Conservation (phyloP, 2,888 invertebrate species). For the Drosophila ustulata region DNA sequence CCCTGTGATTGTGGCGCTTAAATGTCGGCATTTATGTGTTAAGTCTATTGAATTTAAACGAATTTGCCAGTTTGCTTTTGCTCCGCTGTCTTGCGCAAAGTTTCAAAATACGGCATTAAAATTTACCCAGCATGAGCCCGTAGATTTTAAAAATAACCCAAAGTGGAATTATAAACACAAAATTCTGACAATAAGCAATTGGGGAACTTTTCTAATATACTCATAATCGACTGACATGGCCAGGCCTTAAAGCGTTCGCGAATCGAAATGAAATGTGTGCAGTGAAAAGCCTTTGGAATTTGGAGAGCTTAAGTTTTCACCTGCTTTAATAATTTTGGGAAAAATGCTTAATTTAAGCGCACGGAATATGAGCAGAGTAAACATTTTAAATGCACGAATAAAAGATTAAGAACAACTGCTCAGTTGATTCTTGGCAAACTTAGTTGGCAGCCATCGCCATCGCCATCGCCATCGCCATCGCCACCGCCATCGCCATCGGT, state of each 20-base stretch:
- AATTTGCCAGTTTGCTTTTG: conserved; percentile 39
- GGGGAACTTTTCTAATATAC: neutral
- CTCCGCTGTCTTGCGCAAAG: conserved; percentile 3
- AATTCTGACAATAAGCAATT: conserved; percentile 1
- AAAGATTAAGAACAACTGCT: neutral
- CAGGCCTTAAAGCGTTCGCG: conserved; percentile 1
- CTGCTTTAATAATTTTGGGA: neutral
- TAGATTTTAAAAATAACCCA: conserved; percentile 10
- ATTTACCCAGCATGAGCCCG: conserved; percentile 8
- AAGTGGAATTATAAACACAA: conserved; percentile 8
- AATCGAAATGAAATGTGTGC: neutral
- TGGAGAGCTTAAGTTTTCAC: neutral
- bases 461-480: neutral
- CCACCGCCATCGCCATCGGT: too few relatives aligned
- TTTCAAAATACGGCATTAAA: conserved; percentile 35
- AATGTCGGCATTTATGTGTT: conserved; percentile 54
- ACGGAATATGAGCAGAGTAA: neutral
- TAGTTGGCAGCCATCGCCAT: neutral
- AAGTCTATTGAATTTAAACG: conserved; percentile 64
- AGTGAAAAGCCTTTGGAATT: neutral
- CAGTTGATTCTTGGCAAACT: conserved; percentile 2
- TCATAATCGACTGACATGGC: neutral
- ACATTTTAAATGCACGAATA: neutral
- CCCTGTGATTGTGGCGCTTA: conserved; percentile 35
- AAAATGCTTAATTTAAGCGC: neutral